Percentiles rank a stretch among this genome's conserved stretches.
These are phyloP conservation scores for Astyanax mexicanus DNA, from an alignment of 2,797 vertebrate species.

Conservation along the genomic window DNA sequence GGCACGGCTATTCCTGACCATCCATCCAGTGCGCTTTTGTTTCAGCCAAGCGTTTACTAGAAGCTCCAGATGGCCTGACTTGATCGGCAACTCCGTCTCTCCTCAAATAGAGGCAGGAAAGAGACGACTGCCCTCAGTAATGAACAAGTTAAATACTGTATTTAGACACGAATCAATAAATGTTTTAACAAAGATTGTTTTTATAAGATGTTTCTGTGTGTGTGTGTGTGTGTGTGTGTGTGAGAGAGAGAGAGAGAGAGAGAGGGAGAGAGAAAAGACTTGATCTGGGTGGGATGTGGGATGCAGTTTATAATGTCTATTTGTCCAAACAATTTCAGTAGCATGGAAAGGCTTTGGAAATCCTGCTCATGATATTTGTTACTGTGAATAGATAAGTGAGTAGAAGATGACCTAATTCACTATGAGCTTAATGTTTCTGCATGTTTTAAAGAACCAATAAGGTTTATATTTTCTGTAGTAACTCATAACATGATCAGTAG, in stretches of 20 bases:
- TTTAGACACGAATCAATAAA: conserved; percentile 9
- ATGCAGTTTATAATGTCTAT: neutral
- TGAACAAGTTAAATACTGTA: neutral
- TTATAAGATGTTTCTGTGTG: neutral
- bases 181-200: neutral
- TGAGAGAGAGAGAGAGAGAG: neutral
- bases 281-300: neutral
- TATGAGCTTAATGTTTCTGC: too few relatives aligned
- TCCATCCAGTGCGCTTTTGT: conserved; percentile 25
- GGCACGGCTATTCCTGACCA: conserved; percentile 14
- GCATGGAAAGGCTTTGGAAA: too few relatives aligned
- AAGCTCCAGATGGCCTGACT: conserved; percentile 5
- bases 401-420: too few relatives aligned
- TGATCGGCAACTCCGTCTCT: neutral
- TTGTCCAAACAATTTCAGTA: neutral
- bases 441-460: too few relatives aligned
- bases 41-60: neutral
- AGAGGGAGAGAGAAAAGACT: too few relatives aligned
- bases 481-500: too few relatives aligned
- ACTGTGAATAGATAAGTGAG: too few relatives aligned
- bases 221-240: conserved; percentile 4
- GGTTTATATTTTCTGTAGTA: too few relatives aligned
- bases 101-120: conserved; percentile 13
- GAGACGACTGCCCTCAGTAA: neutral
- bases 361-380: too few relatives aligned